phyloP scores from a whole-genome alignment of 2,888 invertebrate species.

The Aspidapion aeneum region DNA sequence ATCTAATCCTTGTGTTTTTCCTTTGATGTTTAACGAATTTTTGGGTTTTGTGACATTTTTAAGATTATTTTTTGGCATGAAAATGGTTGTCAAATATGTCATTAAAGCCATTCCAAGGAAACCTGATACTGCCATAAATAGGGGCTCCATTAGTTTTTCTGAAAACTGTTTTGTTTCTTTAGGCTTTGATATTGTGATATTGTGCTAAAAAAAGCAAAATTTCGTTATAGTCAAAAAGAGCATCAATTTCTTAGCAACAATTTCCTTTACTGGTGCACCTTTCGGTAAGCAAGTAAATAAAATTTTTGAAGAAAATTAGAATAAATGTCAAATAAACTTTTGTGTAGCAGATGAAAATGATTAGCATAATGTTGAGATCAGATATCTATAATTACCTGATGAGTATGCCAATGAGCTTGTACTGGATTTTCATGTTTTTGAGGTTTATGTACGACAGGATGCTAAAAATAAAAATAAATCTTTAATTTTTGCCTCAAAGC shows the following conservation, averaged over 20 bases:
- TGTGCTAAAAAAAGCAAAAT: conserved; percentile 39
- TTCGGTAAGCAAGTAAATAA: too few relatives aligned
- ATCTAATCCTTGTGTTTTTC: conserved; percentile 40
- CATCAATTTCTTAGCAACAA: conserved; percentile 1
- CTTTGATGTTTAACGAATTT: conserved; percentile 26
- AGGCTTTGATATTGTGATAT: conserved; percentile 39
- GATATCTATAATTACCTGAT: too few relatives aligned
- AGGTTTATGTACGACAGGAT: neutral
- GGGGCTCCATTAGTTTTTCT: conserved; percentile 48
- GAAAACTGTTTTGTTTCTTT: conserved; percentile 38
- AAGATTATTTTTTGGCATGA: conserved; percentile 47
- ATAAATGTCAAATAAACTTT: too few relatives aligned
- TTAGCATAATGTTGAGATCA: too few relatives aligned
- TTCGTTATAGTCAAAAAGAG: neutral
- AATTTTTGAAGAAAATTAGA: too few relatives aligned
- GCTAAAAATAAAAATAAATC: too few relatives aligned
- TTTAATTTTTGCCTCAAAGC: too few relatives aligned
- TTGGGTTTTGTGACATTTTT: conserved; percentile 31
- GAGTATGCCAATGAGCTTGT: conserved; percentile 40
- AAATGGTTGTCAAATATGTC: conserved; percentile 51
- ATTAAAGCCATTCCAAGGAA: conserved; percentile 55
- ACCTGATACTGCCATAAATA: conserved; percentile 57
- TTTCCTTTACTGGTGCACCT: too few relatives aligned
- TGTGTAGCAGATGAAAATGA: too few relatives aligned
- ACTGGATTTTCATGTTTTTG: conserved; percentile 20